These are phyloP conservation scores for Drosophila takahashii DNA, from an alignment of 1,140 invertebrate species.

Conservation along the genomic window DNA sequence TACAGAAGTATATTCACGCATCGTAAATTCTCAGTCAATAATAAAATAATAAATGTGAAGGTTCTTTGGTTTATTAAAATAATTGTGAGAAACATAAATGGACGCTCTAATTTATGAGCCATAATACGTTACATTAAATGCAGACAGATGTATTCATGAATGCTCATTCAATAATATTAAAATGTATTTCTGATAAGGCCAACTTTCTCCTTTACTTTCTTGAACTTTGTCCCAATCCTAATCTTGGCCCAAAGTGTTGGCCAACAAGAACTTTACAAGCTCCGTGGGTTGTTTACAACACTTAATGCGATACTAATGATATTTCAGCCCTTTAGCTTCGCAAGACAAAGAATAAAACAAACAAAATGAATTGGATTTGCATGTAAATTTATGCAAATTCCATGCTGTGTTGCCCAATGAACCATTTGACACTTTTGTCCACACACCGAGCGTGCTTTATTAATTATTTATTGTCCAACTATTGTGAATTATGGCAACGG, in stretches of 20 bases:
- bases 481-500: slow-evolving; percentile 73
- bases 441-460: slow-evolving; percentile 68
- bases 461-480: slow-evolving; percentile 76
- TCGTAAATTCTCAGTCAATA: slow-evolving; percentile 1
- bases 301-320: slow-evolving; percentile 46
- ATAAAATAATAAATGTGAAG: too few relatives aligned
- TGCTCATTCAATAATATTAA: background rate
- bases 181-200: background rate
- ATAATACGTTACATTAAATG: background rate
- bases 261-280: slow-evolving; percentile 38
- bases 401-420: slow-evolving; percentile 74
- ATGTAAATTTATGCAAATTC: slow-evolving; percentile 79
- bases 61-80: background rate
- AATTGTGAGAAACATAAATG: background rate
- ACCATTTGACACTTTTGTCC: slow-evolving; percentile 78
- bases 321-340: slow-evolving; percentile 35
- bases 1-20: background rate
- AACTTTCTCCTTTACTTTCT: slow-evolving; percentile 26
- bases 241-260: slow-evolving; percentile 32
- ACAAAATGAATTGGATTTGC: slow-evolving; percentile 49
- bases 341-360: slow-evolving; percentile 29
- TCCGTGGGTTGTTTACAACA: slow-evolving; percentile 40
- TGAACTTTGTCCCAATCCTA: background rate
- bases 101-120: too few relatives aligned
- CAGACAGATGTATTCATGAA: background rate